Evolutionary conservation across 64 coral and sea anemone genomes (phyloP).

Genomic region (Stylophora pistillata): DNA sequence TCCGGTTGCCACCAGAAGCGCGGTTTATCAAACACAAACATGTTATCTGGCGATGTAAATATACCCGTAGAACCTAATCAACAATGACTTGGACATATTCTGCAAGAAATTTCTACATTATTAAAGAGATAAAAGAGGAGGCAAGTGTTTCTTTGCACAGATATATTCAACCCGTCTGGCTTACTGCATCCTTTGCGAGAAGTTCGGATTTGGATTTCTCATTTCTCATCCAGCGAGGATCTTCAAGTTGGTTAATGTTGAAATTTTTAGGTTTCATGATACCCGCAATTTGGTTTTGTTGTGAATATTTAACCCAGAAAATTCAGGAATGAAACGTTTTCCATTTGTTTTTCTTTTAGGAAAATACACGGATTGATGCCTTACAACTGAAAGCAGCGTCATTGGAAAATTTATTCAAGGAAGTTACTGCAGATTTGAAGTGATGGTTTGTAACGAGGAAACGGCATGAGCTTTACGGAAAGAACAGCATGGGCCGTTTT

Average conservation of each 20-base stretch:
- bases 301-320: not conserved
- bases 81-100: not conserved
- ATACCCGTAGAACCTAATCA: not conserved
- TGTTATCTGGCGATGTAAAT: not conserved
- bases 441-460: slow-evolving; percentile 7
- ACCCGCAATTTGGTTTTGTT: not conserved
- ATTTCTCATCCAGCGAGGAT: not conserved
- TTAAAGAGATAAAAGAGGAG: not conserved
- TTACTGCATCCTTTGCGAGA: not conserved
- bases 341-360: not conserved
- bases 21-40: not conserved
- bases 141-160: not conserved
- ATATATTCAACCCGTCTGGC: not conserved
- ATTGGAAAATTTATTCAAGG: not conserved
- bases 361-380: not conserved
- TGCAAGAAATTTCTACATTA: not conserved
- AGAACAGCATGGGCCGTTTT: not conserved
- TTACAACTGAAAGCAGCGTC: not conserved
- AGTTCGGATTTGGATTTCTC: not conserved
- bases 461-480: not conserved
- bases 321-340: slow-evolving; percentile 2
- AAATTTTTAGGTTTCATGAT: not conserved
- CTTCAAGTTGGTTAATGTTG: not conserved
- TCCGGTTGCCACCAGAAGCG: not conserved
- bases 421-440: not conserved